These are phyloP conservation scores for Nerophis ophidion DNA, from an alignment of 2,113 vertebrate species.

Conservation along the genomic window DNA sequence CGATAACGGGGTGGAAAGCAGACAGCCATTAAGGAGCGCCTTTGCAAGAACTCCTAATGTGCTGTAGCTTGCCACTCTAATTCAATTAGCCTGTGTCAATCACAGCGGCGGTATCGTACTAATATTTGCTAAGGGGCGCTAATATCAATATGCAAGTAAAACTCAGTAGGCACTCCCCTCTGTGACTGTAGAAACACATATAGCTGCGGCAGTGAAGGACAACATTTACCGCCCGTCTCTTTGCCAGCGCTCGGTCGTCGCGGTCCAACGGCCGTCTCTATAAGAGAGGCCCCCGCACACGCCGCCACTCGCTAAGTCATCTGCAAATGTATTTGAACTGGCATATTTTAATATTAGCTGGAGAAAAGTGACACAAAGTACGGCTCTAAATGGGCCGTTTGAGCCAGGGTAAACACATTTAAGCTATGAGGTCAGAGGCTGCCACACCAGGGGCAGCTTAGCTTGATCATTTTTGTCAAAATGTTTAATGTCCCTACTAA, in stretches of 20 bases:
- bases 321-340: conserved; percentile 64
- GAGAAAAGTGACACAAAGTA: conserved; percentile 72
- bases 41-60: conserved; percentile 52
- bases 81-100: conserved; percentile 63
- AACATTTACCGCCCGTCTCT: conserved; percentile 61
- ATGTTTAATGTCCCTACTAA: conserved; percentile 88
- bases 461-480: conserved; percentile 96
- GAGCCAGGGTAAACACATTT: conserved; percentile 93
- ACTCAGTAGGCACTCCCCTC: conserved; percentile 29
- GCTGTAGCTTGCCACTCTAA: conserved; percentile 53
- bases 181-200: conserved; percentile 59
- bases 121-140: conserved; percentile 64
- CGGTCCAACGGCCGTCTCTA: conserved; percentile 33
- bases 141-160: conserved; percentile 61
- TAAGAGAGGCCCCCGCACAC: conserved; percentile 25
- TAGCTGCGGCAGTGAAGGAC: conserved; percentile 53
- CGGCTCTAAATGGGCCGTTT: conserved; percentile 71
- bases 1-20: conserved; percentile 38
- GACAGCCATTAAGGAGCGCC: conserved; percentile 30
- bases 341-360: conserved; percentile 71
- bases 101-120: conserved; percentile 58
- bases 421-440: conserved; percentile 91
- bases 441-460: conserved; percentile 82
- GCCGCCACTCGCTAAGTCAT: conserved; percentile 1
- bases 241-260: conserved; percentile 30